Evolutionary conservation across 2,797 vertebrate species (phyloP).

Genomic region (Xiphophorus birchmanni): DNA sequence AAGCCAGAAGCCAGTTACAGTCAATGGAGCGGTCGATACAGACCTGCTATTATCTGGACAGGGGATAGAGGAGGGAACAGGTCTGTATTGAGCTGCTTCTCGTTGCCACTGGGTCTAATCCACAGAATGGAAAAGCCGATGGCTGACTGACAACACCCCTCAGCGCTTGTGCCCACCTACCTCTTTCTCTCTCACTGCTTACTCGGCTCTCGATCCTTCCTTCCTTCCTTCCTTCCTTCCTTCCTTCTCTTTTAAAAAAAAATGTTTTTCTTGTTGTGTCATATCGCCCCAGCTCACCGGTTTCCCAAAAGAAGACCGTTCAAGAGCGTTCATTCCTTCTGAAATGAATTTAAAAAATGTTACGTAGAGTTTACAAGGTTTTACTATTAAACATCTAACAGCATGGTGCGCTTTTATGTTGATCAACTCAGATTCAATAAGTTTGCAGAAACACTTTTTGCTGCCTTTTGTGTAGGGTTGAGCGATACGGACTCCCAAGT

Average conservation of each 20-base stretch:
- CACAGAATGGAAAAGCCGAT: slow-evolving; percentile 73
- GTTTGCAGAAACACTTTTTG: neutral
- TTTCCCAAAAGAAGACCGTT: slow-evolving; percentile 1
- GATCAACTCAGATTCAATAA: neutral
- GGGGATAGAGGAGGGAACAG: slow-evolving; percentile 58
- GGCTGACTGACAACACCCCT: slow-evolving; percentile 69
- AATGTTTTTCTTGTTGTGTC: neutral
- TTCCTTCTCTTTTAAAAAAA: too few species aligned
- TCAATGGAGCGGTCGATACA: slow-evolving; percentile 66
- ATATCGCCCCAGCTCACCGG: neutral
- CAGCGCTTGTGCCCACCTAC: slow-evolving; percentile 37
- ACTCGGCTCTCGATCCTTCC: neutral
- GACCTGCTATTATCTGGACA: slow-evolving; percentile 70
- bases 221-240: neutral
- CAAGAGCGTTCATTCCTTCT: neutral
- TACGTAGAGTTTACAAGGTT: neutral
- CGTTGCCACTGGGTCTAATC: slow-evolving; percentile 65
- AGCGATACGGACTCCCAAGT: too few species aligned
- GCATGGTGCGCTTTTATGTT: neutral
- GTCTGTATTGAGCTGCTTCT: slow-evolving; percentile 69
- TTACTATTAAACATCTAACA: neutral
- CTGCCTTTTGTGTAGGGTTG: neutral
- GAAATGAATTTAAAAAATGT: neutral
- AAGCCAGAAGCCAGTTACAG: slow-evolving; percentile 54
- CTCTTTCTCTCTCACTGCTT: slow-evolving; percentile 41